These are phyloP conservation scores for Aphelenchoides bicaudatus DNA, from an alignment of 2,888 invertebrate genomes.

Conservation along the genomic window DNA sequence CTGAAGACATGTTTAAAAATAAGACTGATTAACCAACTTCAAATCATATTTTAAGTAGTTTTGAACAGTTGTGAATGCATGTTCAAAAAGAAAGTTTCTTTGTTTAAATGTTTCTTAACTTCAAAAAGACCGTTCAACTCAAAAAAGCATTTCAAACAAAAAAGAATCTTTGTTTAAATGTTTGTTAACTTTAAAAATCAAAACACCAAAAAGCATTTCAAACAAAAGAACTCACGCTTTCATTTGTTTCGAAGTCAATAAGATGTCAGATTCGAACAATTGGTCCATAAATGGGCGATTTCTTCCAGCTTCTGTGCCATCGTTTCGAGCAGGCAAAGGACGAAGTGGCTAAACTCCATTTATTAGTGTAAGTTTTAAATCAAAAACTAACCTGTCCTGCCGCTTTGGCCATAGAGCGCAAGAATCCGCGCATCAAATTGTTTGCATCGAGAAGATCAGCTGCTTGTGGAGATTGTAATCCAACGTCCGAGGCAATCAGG, in stretches of 20 bases:
- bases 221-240: constrained; percentile 37
- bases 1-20: not conserved
- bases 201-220: no score
- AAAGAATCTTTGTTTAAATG: no score
- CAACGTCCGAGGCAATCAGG: constrained; percentile 18
- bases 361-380: no score
- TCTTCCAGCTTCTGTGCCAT: constrained; percentile 53
- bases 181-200: no score
- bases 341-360: constrained; percentile 26
- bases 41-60: no score
- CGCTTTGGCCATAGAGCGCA: constrained; percentile 11
- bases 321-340: constrained; percentile 38
- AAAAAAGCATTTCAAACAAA: no score
- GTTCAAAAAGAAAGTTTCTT: no score
- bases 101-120: no score
- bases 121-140: no score
- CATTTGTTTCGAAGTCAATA: constrained; percentile 52
- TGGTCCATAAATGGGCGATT: constrained; percentile 53
- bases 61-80: no score
- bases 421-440: constrained; percentile 17
- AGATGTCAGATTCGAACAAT: constrained; percentile 56
- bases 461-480: constrained; percentile 12
- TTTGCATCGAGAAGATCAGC: constrained; percentile 17
- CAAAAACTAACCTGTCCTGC: constrained; percentile 9
- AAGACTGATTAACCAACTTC: no score